Conservation (phyloP, 2,113 vertebrate genomes). For the Eulemur rufifrons region DNA sequence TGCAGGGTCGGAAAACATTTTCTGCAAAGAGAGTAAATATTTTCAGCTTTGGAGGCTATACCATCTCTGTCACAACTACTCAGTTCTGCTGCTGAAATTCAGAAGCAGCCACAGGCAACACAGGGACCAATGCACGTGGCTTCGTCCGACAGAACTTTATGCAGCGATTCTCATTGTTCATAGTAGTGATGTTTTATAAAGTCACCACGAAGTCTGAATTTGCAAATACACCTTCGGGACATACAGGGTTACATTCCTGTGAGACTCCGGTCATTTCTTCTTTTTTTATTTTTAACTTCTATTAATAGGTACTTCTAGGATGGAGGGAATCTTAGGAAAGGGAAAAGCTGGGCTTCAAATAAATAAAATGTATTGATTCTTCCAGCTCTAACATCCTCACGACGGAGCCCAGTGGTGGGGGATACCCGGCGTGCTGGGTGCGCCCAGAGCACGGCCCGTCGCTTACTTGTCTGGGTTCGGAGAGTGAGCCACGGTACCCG, state of each 20-base stretch:
- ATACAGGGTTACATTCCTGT: no score
- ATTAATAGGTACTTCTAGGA: slow-evolving; percentile 76
- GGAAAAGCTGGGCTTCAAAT: slow-evolving; percentile 69
- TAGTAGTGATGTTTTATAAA: neutral
- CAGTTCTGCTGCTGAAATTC: fast-evolving
- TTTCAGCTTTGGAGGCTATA: neutral
- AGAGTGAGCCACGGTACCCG: slow-evolving; percentile 25
- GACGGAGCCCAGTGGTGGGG: neutral
- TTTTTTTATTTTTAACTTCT: slow-evolving; percentile 67
- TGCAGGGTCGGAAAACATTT: neutral
- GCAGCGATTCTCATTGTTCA: fast-evolving
- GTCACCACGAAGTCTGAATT: fast-evolving
- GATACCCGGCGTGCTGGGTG: neutral
- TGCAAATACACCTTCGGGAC: neutral
- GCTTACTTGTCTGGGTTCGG: slow-evolving; percentile 25
- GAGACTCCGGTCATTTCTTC: neutral
- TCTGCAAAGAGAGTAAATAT: neutral
- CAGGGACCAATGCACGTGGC: fast-evolving
- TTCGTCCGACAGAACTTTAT: neutral
- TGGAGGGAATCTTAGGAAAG: slow-evolving; percentile 72
- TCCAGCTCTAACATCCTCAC: slow-evolving; percentile 47
- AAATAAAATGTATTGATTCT: slow-evolving; percentile 71
- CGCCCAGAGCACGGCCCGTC: neutral
- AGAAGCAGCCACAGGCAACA: neutral
- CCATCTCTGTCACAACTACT: fast-evolving